Conservation (phyloP, 2,888 invertebrate genomes). For the Isoperla grammatica region DNA sequence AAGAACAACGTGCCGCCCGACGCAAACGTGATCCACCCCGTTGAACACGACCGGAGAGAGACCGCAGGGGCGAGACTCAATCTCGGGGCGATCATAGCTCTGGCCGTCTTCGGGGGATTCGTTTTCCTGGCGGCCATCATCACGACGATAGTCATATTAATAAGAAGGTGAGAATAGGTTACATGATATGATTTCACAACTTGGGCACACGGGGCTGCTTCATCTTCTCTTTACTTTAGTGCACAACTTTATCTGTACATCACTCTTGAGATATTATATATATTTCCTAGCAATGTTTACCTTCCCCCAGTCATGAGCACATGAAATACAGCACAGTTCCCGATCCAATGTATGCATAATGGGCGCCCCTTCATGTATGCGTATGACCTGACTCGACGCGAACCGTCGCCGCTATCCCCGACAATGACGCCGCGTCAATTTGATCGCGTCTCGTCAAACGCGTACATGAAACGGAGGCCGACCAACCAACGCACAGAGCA, state of each 20-base stretch:
- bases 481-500: conserved; percentile 10
- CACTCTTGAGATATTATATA: background rate
- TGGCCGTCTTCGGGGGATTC: conserved; percentile 87
- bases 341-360: background rate
- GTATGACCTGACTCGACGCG: too few relatives aligned
- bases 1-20: conserved; percentile 44
- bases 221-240: conserved; percentile 12
- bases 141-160: conserved; percentile 80
- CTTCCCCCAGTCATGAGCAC: conserved; percentile 11
- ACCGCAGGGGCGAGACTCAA: conserved; percentile 60
- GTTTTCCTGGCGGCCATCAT: conserved; percentile 85
- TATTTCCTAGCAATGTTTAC: background rate
- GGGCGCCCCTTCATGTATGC: background rate
- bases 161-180: conserved; percentile 64
- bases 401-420: too few relatives aligned
- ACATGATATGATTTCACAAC: conserved; percentile 5
- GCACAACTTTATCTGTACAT: conserved; percentile 8
- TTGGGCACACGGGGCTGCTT: conserved; percentile 1
- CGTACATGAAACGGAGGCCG: background rate
- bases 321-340: conserved; percentile 15
- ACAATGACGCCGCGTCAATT: background rate
- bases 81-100: conserved; percentile 76
- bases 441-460: background rate
- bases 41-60: conserved; percentile 43
- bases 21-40: conserved; percentile 52